These are phyloP conservation scores for Alcis repandata DNA, from an alignment of 2,888 invertebrate genomes.

Conservation along the genomic window DNA sequence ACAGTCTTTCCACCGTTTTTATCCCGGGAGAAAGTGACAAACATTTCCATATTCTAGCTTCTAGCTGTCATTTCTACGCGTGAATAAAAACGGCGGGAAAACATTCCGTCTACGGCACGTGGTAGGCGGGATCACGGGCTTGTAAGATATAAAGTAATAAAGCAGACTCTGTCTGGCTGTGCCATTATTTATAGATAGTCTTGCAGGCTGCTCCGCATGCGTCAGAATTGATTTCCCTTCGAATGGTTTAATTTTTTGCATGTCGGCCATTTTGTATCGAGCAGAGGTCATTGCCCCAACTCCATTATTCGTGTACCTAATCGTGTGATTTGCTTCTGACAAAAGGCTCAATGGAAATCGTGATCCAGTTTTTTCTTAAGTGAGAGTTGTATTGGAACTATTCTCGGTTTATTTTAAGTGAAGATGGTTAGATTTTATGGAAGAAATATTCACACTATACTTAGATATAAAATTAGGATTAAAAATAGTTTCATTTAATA, in stretches of 20 bases:
- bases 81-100: no score
- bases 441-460: no score
- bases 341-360: slow-evolving; percentile 38
- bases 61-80: no score
- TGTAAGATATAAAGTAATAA: no score
- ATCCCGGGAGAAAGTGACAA: no score
- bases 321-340: slow-evolving; percentile 44
- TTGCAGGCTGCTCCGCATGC: slow-evolving; percentile 30
- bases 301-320: slow-evolving; percentile 38
- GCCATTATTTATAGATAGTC: not conserved
- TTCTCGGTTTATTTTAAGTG: not conserved
- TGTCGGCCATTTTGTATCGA: slow-evolving; percentile 43
- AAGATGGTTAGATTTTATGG: no score
- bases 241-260: slow-evolving; percentile 37
- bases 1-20: no score
- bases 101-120: no score
- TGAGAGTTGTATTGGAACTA: slow-evolving; percentile 17
- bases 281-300: slow-evolving; percentile 38
- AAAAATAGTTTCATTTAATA: no score
- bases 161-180: not conserved
- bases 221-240: slow-evolving; percentile 34
- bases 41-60: no score
- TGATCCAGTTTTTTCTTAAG: slow-evolving; percentile 36
- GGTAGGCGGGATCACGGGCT: no score
- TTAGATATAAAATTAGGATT: no score